phyloP scores from a whole-genome alignment of 1,140 invertebrate genomes.

The Ceratitis capitata region DNA sequence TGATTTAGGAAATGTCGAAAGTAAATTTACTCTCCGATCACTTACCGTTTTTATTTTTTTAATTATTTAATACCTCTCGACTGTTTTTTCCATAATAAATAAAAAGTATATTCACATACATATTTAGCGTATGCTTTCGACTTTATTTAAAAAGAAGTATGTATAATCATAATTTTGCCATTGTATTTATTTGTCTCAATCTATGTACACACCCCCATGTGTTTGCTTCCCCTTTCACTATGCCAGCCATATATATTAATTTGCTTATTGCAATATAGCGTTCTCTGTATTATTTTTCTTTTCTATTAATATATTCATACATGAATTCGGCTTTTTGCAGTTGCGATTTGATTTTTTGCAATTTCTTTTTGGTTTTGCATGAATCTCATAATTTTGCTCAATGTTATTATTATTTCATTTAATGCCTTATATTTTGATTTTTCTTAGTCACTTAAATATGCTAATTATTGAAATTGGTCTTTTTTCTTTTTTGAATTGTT shows the following conservation, averaged over 20 bases:
- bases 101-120: background rate
- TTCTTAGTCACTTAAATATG: slow-evolving; percentile 9
- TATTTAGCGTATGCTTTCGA: slow-evolving; percentile 15
- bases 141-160: slow-evolving; percentile 34
- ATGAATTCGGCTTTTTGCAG: slow-evolving; percentile 10
- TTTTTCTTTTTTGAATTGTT: background rate
- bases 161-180: slow-evolving; percentile 7
- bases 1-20: too few relatives aligned
- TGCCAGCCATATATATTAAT: background rate
- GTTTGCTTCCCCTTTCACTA: background rate
- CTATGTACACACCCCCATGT: background rate
- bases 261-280: slow-evolving; percentile 29
- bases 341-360: slow-evolving; percentile 29
- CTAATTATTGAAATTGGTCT: slow-evolving; percentile 36
- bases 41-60: too few relatives aligned
- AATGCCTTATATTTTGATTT: background rate
- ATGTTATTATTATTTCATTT: background rate
- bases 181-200: background rate
- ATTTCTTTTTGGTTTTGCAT: background rate
- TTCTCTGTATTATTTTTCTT: background rate
- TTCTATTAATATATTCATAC: background rate
- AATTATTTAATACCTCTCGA: too few relatives aligned
- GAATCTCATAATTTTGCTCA: slow-evolving; percentile 1
- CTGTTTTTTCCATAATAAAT: background rate
- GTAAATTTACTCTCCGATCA: too few relatives aligned